A percentile compares a stretch with the other conserved stretches of the same genome.
These are phyloP conservation scores for Drosophila oshimai DNA, from an alignment of 1,140 invertebrate species.

Conservation along the genomic window DNA sequence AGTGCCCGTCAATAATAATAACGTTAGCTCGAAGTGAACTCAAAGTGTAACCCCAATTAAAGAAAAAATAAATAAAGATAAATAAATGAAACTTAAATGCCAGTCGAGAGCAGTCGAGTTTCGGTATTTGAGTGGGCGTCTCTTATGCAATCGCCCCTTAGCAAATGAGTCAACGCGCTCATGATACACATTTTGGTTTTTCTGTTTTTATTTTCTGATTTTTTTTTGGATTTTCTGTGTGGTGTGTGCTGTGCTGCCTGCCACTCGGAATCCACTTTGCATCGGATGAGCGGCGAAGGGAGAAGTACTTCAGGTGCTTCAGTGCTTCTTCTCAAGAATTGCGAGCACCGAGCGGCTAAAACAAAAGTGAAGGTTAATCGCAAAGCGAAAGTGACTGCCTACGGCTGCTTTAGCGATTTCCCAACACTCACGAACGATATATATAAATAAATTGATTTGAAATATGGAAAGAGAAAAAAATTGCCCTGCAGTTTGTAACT, in stretches of 20 bases:
- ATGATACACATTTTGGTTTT: constrained; percentile 9
- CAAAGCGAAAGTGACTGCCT: constrained; percentile 62
- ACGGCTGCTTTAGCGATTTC: constrained; percentile 42
- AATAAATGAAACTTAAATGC: constrained; percentile 41
- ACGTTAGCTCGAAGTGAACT: constrained; percentile 48
- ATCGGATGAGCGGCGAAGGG: constrained; percentile 6
- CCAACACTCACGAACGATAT: constrained; percentile 47
- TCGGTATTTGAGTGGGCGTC: constrained; percentile 38
- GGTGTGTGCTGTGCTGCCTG: not conserved
- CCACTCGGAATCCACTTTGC: constrained; percentile 14
- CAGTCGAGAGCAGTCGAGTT: constrained; percentile 26
- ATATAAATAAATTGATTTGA: constrained; percentile 31
- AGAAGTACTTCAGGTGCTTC: constrained; percentile 58
- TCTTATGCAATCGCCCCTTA: constrained; percentile 37
- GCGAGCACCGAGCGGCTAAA: constrained; percentile 7
- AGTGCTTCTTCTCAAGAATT: constrained; percentile 60
- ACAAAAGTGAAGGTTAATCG: constrained; percentile 72
- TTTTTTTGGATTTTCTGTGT: not conserved
- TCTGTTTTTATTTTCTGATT: constrained; percentile 3
- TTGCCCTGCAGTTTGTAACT: constrained; percentile 37
- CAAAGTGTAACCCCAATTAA: constrained; percentile 73
- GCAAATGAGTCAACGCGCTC: constrained; percentile 25
- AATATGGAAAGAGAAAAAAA: not conserved
- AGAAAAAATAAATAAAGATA: constrained; percentile 48
- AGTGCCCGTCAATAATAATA: constrained; percentile 29